Evolutionary conservation across 64 coral and sea anemone genomes (phyloP).

Genomic region (Orbicella faveolata): DNA sequence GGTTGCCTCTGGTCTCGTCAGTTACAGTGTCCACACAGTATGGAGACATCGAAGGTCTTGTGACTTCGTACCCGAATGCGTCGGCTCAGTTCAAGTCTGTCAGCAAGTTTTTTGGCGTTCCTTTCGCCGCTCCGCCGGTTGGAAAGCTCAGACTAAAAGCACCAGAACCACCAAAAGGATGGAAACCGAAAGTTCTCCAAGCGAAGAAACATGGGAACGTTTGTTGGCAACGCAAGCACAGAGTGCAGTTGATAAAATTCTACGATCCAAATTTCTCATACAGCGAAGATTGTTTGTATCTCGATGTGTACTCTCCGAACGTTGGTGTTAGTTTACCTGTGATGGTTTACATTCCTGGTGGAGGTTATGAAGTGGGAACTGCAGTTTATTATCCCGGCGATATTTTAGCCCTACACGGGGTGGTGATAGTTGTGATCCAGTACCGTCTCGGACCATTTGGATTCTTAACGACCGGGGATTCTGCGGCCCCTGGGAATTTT

Average conservation of each 20-base stretch:
- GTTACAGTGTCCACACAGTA: conserved; percentile 48
- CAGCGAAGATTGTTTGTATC: conserved; percentile 31
- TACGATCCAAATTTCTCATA: neutral
- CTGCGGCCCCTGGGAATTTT: neutral
- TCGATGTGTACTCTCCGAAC: conserved; percentile 35
- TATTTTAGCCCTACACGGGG: conserved; percentile 2
- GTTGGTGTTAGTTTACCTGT: neutral
- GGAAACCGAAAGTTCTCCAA: conserved; percentile 11
- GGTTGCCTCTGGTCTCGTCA: neutral
- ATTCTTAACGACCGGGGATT: conserved; percentile 25
- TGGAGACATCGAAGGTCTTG: conserved; percentile 35
- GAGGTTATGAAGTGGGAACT: neutral
- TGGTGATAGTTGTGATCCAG: conserved; percentile 7
- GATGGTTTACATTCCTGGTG: conserved; percentile 40
- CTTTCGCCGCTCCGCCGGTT: conserved; percentile 34
- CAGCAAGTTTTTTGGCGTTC: conserved; percentile 19
- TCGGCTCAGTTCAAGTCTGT: neutral
- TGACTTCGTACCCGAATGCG: neutral
- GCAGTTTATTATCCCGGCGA: neutral
- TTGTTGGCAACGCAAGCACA: neutral
- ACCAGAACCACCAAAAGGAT: neutral
- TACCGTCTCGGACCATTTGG: conserved; percentile 23
- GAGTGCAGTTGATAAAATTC: neutral
- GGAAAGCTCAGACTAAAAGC: conserved; percentile 15
- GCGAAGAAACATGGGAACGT: conserved; percentile 18